Conservation (phyloP, 2,113 vertebrate genomes). For the Salminus brasiliensis region DNA sequence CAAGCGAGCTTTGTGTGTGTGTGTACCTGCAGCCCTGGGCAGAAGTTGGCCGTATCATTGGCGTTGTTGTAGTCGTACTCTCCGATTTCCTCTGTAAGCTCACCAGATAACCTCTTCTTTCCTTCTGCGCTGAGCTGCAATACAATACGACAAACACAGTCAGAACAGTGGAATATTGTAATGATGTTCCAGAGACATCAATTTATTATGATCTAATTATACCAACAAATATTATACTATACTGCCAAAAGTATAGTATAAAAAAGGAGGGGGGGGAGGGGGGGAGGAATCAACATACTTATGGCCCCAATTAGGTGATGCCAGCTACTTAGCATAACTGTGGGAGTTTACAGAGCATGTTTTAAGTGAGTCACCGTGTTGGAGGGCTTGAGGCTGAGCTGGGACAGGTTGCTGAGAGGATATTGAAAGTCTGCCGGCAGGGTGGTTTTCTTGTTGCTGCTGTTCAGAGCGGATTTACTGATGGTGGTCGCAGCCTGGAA, state of each 20-base stretch:
- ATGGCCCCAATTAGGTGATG: too few relatives aligned
- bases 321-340: too few relatives aligned
- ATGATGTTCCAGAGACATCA: too few relatives aligned
- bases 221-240: too few relatives aligned
- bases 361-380: constrained; percentile 74
- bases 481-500: constrained; percentile 80
- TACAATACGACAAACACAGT: not conserved
- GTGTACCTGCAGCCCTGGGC: constrained; percentile 84
- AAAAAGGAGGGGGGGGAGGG: too few relatives aligned
- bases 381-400: constrained; percentile 85
- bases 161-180: too few relatives aligned
- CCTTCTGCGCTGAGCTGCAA: constrained; percentile 72
- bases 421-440: constrained; percentile 90
- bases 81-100: constrained; percentile 79
- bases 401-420: constrained; percentile 74
- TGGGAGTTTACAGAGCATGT: not conserved
- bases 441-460: constrained; percentile 78
- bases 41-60: constrained; percentile 90
- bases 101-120: constrained; percentile 56
- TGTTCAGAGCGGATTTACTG: constrained; percentile 80
- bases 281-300: too few relatives aligned
- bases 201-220: too few relatives aligned
- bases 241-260: too few relatives aligned
- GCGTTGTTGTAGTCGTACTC: constrained; percentile 93
- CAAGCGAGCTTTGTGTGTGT: not conserved